Base-by-base conservation (phyloP, 2,888 invertebrate genomes). In the Synergus gifuensis region DNA sequence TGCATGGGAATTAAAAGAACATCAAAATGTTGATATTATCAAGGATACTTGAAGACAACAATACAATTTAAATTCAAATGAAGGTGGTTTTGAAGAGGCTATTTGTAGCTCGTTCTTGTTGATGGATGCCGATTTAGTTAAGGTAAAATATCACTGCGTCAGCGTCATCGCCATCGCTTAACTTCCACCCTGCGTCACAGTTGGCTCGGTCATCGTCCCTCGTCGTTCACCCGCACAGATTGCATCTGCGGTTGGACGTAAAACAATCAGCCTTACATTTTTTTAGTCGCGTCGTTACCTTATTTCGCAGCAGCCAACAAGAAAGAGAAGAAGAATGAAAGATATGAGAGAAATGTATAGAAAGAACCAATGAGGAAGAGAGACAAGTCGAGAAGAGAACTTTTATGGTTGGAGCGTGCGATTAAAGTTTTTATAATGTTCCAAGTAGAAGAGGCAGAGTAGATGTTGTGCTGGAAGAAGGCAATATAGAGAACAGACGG, bases 161-260 rank as follows among this genome's bases (percentile, higher is more conserved):
- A 54, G 54, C 73, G 54, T 73, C 73, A 73, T 73, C 54, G 28
- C 28, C 73, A 73, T 73, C 54, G 28, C 28, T 73, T 73, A 36
- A 36, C 73, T 73, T 73, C 28, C 49, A 73, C 49, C 49, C 69
- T 49, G 54, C 69, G 69, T 73, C 69, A 73, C 54, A 67, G 67
- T 73, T 28, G 54, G 54, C 28, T 54, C 54, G 73, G 73, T 82
- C 83, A 77, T 81, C 83, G 81, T 81, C 80, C 80, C 82, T 81
- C 82, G 78, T 81, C 62, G 79, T 82, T 79, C 82, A 82, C 58
- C 81, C 82, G 81, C 83, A 84, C 84, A 86, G 87, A 89, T 88
- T 87, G 87, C 87, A 86, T 89, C 86, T 88, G 88, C 87, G 88
- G 88, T 88, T 81, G 86, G 87, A 86, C 88, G 85, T 87, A 89